Evolutionary conservation across 2,888 invertebrate species (phyloP), one percentile per base, ranked within the genome.

Genomic region (Arrhopalites spinosus): DNA sequence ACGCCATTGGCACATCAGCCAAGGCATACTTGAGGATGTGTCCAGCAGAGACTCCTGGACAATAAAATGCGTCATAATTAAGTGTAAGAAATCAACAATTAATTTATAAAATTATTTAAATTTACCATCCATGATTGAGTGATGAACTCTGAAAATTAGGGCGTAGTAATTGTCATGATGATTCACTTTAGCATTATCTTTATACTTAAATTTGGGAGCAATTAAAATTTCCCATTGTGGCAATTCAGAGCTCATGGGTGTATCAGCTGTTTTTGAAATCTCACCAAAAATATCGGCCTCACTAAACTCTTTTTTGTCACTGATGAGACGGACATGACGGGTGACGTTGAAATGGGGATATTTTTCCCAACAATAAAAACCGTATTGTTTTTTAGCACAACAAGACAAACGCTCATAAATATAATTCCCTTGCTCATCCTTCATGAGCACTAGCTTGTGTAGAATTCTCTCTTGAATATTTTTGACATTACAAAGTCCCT

Each of bases 221-320:
- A 81, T 76, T 27, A 80, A 75, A 56, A 78, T 80, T 61, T 81
- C 81, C 81, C 81, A 81, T 67, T 80, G 81, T 15, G 81, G 79
- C 43, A 77, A 78, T 3, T 81, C 79, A 15, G 70, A 75, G 3
- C 43, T 61, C 68, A 81, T 59, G n/a, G 80, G 80, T 47, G 76
- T 73, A 53, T 81, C 81, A 25, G 78, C 79, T 59, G 79, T 63
- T 29, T 73, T 73, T 50, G 74, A 61, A 15, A 81, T 59, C 56
- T 79, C 78, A 17, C 78, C 74, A 56, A 81, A 81, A 20, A 81
- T 76, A 43, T 78, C 56, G 25, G 73, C 50, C 50, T 80, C 80
- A 0, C 75, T 79, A 25, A 73, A 74, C 36, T 77, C 29, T 53
- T 70, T 11, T 11, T 36, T 36, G 25, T 1, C 75, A 50, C 47